Evolutionary conservation across 2,113 vertebrate genomes (phyloP).

Genomic region (Pholis gunnellus): DNA sequence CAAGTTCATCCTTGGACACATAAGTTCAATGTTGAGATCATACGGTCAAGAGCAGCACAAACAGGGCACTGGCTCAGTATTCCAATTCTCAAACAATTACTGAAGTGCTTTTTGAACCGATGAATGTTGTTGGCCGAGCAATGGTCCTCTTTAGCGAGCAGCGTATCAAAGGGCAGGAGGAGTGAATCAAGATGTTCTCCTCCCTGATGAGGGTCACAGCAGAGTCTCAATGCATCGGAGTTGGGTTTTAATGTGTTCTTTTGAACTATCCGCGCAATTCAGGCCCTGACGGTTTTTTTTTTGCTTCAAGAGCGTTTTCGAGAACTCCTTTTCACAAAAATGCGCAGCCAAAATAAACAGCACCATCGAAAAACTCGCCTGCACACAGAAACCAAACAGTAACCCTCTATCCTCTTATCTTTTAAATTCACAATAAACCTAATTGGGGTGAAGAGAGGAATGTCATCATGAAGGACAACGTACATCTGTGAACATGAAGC

Average conservation of each 20-base stretch:
- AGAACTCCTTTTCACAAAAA: conserved; percentile 38
- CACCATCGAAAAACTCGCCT: conserved; percentile 19
- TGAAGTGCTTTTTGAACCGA: conserved; percentile 53
- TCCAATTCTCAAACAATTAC: conserved; percentile 53
- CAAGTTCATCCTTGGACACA: conserved; percentile 25
- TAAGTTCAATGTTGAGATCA: conserved; percentile 35
- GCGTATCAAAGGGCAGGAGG: conserved; percentile 33
- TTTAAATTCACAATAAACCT: conserved; percentile 19
- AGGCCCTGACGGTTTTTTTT: conserved; percentile 20
- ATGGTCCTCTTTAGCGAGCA: conserved; percentile 38
- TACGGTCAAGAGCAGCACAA: conserved; percentile 22
- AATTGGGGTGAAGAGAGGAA: conserved; percentile 42
- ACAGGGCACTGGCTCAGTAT: background rate
- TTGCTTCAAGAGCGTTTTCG: background rate
- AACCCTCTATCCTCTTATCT: background rate
- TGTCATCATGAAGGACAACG: conserved; percentile 28
- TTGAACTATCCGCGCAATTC: conserved; percentile 42
- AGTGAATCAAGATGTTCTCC: conserved; percentile 43
- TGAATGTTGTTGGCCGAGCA: conserved; percentile 27
- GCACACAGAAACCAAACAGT: background rate
- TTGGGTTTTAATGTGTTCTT: conserved; percentile 45
- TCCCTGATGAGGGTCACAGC: conserved; percentile 42
- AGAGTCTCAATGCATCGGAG: conserved; percentile 9
- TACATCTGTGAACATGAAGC: conserved; percentile 9
- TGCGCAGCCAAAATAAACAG: conserved; percentile 23